phyloP scores from a whole-genome alignment of 2,888 invertebrate genomes.

The Melieria picta region DNA sequence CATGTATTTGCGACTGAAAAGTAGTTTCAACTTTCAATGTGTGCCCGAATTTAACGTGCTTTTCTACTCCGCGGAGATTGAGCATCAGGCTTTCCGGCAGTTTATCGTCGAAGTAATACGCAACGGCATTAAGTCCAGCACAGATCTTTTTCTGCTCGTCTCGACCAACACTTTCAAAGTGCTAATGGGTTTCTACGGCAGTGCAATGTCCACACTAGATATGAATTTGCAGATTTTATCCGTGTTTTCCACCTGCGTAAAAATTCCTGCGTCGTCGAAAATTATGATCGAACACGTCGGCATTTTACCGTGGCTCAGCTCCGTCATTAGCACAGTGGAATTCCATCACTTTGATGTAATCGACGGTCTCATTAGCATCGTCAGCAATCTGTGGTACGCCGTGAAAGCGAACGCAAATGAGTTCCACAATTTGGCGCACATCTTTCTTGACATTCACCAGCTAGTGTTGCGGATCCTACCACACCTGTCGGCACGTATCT shows the following conservation, averaged over 20 bases:
- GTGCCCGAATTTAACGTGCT: conserved; percentile 91
- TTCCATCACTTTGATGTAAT: conserved; percentile 65
- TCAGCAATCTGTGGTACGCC: conserved; percentile 64
- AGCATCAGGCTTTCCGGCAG: conserved; percentile 73
- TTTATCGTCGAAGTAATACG: conserved; percentile 83
- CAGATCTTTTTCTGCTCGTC: conserved; percentile 79
- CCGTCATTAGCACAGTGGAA: conserved; percentile 60
- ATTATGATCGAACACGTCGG: conserved; percentile 76
- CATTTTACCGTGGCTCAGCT: conserved; percentile 76
- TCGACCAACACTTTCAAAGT: conserved; percentile 81
- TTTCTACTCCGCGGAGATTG: conserved; percentile 81
- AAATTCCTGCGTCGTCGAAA: conserved; percentile 73
- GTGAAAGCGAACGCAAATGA: conserved; percentile 53
- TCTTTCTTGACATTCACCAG: conserved; percentile 53
- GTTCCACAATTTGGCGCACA: conserved; percentile 53
- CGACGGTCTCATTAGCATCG: conserved; percentile 61
- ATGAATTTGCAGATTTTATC: conserved; percentile 75
- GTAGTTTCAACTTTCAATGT: conserved; percentile 77
- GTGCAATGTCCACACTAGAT: conserved; percentile 72
- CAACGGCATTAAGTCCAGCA: conserved; percentile 79
- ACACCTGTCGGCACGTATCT: conserved; percentile 59
- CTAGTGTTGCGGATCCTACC: conserved; percentile 56
- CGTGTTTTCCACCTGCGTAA: conserved; percentile 72
- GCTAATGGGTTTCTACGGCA: conserved; percentile 76
- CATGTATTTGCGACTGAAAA: conserved; percentile 81